Conservation (phyloP, 2,888 invertebrate species). For the Pollenia griseotomentosa region DNA sequence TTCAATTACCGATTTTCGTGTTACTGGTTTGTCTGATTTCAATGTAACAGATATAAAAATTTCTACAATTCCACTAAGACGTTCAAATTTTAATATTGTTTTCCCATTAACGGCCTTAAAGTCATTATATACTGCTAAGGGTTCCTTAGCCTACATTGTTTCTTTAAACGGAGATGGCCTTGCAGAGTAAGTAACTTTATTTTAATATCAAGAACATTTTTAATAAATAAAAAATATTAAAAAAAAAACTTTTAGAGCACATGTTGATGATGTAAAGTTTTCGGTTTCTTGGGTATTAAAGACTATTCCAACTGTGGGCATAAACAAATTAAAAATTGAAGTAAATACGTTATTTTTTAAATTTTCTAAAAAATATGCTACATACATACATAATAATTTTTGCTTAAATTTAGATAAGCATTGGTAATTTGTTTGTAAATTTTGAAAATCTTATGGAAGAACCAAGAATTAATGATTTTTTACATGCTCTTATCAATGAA, state of each 20-base stretch:
- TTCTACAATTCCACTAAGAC: constrained; percentile 67
- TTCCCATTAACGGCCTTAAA: constrained; percentile 78
- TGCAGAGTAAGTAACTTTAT: constrained; percentile 77
- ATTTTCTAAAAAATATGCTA: not conserved
- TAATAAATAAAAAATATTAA: no score
- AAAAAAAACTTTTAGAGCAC: constrained; percentile 71
- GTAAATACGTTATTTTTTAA: constrained; percentile 58
- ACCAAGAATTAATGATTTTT: constrained; percentile 79
- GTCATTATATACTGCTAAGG: constrained; percentile 80
- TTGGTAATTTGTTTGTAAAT: constrained; percentile 77
- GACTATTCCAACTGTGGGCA: constrained; percentile 74
- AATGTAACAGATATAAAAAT: constrained; percentile 75
- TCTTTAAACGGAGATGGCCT: constrained; percentile 80
- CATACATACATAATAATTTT: not conserved
- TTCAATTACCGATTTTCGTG: constrained; percentile 76
- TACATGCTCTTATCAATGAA: constrained; percentile 80
- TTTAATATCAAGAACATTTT: not conserved
- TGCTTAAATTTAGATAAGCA: constrained; percentile 70
- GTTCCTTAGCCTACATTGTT: constrained; percentile 79
- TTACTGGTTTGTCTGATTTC: constrained; percentile 79
- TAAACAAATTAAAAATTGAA: constrained; percentile 77
- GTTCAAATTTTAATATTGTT: constrained; percentile 77
- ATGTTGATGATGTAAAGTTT: constrained; percentile 75
- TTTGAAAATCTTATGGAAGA: constrained; percentile 80
- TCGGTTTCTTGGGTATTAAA: constrained; percentile 77